Percentiles rank a stretch among this genome's conserved stretches.
These are phyloP conservation scores for Streptopelia turtur DNA, from an alignment of 2,797 vertebrate species.

Conservation along the genomic window DNA sequence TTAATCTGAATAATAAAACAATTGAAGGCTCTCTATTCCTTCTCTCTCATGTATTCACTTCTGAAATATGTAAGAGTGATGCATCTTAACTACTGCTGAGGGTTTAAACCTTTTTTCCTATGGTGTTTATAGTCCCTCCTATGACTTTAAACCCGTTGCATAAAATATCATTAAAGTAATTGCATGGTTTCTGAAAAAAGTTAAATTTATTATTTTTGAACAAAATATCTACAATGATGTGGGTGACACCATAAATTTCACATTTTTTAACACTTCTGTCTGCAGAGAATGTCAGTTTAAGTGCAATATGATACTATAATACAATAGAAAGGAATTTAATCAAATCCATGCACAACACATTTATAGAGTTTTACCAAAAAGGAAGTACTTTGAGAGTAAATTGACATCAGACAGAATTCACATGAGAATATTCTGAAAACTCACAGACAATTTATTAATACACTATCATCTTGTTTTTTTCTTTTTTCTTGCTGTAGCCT, in stretches of 20 bases:
- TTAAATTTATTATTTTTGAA: slow-evolving; percentile 76
- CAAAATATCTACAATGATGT: slow-evolving; percentile 72
- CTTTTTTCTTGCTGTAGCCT: slow-evolving; percentile 10
- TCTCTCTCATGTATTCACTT: not conserved
- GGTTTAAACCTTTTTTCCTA: not conserved
- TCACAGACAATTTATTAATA: slow-evolving; percentile 66
- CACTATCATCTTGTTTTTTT: not conserved
- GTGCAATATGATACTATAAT: slow-evolving; percentile 46
- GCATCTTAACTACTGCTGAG: not conserved
- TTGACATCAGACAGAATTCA: slow-evolving; percentile 55
- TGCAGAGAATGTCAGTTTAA: slow-evolving; percentile 43
- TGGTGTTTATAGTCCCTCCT: not conserved
- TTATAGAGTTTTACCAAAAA: slow-evolving; percentile 59
- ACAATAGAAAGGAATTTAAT: slow-evolving; percentile 65
- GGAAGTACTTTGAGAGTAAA: slow-evolving; percentile 56
- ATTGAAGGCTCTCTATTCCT: not conserved
- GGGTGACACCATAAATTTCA: slow-evolving; percentile 54
- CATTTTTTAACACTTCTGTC: slow-evolving; percentile 46
- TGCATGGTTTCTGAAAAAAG: slow-evolving; percentile 57
- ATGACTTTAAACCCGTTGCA: not conserved
- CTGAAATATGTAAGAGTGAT: not conserved
- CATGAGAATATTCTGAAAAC: slow-evolving; percentile 58
- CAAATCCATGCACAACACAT: slow-evolving; percentile 69
- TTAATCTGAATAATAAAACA: not conserved
- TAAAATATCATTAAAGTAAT: not conserved